Evolutionary conservation across 1,140 invertebrate species (phyloP), one percentile per base, ranked within the genome.

Genomic region (Drosophila seguyi): DNA sequence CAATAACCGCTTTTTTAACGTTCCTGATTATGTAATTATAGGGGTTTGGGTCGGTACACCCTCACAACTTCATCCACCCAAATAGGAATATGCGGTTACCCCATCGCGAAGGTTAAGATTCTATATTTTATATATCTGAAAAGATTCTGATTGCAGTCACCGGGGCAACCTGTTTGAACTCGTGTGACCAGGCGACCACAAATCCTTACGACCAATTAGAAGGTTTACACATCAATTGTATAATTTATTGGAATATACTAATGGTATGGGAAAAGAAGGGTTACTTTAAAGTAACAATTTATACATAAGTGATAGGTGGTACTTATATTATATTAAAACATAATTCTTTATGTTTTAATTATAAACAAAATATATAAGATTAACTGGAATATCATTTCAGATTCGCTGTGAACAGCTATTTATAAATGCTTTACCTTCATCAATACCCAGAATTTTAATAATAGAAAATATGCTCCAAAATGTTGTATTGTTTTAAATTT

Each of bases 191-290:
- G 47, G 13, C 58, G 29, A 75, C 77, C 76, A 59, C 78, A 84
- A 80, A 53, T 72, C 77, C 72, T 69, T 74, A 61, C 74, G 77
- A 29, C 79, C 82, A 85, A 86, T 85, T 86, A 85, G 67, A 48
- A 71, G 71, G 77, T 65, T 44, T 27, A 44, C 13, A 14, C 4
- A 18, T 25, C 56, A 44, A 27, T 56, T 25, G 5, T 4, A 13
- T 6, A 11, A 38, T 38, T 36, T 22, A 36, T 10, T 36, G 34
- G 6, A 5, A 36, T 36, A 16, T 10, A 20, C 5, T 16, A 11
- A 16, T 22, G 5, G 4, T 13, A 60, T 18, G 3, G 3, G 5
- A 31, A 14, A 22, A 14, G 2, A 2, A 6, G n/a, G n/a, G n/a
- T n/a, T n/a, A n/a, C n/a, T n/a, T n/a, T n/a, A n/a, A n/a, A n/a